Conservation (phyloP, 1,140 invertebrate species). For the Littorina saxatilis region DNA sequence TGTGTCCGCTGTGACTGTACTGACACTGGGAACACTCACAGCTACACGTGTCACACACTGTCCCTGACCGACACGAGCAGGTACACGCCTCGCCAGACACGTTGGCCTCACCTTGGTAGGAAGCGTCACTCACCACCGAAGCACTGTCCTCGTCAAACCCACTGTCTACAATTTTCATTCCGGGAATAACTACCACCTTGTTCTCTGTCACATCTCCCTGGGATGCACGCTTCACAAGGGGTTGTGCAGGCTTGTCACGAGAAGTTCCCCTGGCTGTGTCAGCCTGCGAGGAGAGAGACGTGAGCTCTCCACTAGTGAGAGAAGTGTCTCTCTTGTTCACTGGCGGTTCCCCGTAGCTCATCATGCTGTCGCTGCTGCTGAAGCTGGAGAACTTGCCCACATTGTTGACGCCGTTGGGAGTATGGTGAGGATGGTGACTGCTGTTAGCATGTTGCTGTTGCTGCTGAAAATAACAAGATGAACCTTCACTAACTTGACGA, state of each 20-base stretch:
- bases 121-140: conserved; percentile 62
- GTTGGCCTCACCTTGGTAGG: conserved; percentile 43
- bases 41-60: conserved; percentile 43
- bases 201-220: background rate
- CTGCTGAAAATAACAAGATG: background rate
- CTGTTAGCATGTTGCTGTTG: background rate
- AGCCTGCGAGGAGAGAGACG: conserved; percentile 62
- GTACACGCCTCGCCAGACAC: conserved; percentile 39
- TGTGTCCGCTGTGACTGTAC: conserved; percentile 37
- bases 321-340: conserved; percentile 48
- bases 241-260: background rate
- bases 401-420: background rate
- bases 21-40: conserved; percentile 50
- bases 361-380: conserved; percentile 61
- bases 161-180: conserved; percentile 61
- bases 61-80: conserved; percentile 39
- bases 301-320: conserved; percentile 62
- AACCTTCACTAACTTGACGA: no score
- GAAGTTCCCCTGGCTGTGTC: background rate
- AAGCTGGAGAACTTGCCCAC: conserved; percentile 56
- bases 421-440: background rate
- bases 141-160: conserved; percentile 66
- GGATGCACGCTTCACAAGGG: no score
- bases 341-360: conserved; percentile 48
- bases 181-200: conserved; percentile 36